Conservation (phyloP, 2,113 vertebrate genomes). For the Phrynosoma platyrhinos region DNA sequence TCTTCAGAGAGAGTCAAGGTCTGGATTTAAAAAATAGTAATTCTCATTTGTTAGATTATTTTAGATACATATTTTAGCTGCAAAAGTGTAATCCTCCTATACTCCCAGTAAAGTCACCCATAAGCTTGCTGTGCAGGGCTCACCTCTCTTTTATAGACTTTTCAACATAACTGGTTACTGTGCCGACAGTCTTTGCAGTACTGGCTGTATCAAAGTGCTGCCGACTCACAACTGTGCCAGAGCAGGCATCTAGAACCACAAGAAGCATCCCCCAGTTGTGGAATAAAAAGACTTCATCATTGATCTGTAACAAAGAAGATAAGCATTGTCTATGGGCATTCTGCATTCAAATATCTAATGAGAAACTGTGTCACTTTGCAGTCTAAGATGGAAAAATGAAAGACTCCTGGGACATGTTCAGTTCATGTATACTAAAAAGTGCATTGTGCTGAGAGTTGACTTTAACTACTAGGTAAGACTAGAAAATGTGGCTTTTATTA, state of each 20-base stretch:
- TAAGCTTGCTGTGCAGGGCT: not conserved
- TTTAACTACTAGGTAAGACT: no score
- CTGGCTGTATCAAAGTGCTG: slow-evolving; percentile 50
- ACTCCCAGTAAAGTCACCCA: slow-evolving; percentile 23
- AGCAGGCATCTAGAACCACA: slow-evolving; percentile 50
- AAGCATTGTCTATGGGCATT: not conserved
- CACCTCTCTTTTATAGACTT: slow-evolving; percentile 66
- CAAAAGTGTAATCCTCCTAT: slow-evolving; percentile 22
- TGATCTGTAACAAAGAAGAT: slow-evolving; percentile 60
- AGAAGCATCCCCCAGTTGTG: slow-evolving; percentile 50
- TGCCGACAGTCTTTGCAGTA: slow-evolving; percentile 9
- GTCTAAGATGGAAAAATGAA: slow-evolving; percentile 1
- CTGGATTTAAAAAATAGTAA: no score
- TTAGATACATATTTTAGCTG: slow-evolving; percentile 20
- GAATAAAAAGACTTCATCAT: slow-evolving; percentile 53
- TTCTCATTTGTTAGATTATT: slow-evolving; percentile 19
- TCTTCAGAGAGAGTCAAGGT: not conserved
- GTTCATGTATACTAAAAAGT: no score
- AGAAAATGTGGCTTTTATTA: no score
- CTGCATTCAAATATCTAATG: not conserved
- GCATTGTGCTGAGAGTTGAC: no score
- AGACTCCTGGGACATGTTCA: not conserved
- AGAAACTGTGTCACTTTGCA: not conserved
- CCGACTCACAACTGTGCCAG: slow-evolving; percentile 49
- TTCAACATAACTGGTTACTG: slow-evolving; percentile 56